Base-by-base conservation (phyloP, 2,888 invertebrate genomes). In the Didymodactylos carnosus region DNA sequence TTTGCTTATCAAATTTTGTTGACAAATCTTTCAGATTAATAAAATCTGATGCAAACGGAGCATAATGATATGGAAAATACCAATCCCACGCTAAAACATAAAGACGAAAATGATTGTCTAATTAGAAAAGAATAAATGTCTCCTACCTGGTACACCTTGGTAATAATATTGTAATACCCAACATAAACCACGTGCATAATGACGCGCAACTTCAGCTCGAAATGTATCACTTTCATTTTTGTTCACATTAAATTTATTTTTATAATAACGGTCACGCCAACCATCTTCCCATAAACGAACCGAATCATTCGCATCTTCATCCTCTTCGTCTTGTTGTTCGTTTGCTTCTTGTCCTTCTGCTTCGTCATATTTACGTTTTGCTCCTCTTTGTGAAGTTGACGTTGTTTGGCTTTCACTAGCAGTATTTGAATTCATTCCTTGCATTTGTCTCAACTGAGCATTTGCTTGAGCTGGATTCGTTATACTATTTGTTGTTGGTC, bases 21-120 rank as follows among this genome's bases (percentile, higher is more conserved):
- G 82, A 79, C 40, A 94, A 85, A 1, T 91, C 90, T 73, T 88
- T 88, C 74, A 98, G 89, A 82, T 94, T 91, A 76, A 91, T 87
- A 85, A 99, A 98, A 86, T 99, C 98, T 0, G 95, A 95, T 6
- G 98, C 98, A 85, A 98, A 98, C 11, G 98, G 98, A 25, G 98
- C 97, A 86, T 99, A 98, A 85, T 98, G 98, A 84, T 94, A 98
- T 0, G 98, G 98, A 84, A 93, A 98, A 86, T 94, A 98, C 98
- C 98, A 99, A 85, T 95, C 92, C 98, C 98, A 98, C n/a, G n/a
- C n/a, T n/a, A 35, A 62, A 6, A 35, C 7, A 62, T 25, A 92
- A 29, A 43, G 40, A 35, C 25, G 16, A 6, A 10, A 13, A 1
- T 7, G 19, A 11, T 72, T 14, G 4, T 29, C 4, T 11, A 2